phyloP scores from a whole-genome alignment of 2,888 invertebrate species.

The Hyposoter didymator region DNA sequence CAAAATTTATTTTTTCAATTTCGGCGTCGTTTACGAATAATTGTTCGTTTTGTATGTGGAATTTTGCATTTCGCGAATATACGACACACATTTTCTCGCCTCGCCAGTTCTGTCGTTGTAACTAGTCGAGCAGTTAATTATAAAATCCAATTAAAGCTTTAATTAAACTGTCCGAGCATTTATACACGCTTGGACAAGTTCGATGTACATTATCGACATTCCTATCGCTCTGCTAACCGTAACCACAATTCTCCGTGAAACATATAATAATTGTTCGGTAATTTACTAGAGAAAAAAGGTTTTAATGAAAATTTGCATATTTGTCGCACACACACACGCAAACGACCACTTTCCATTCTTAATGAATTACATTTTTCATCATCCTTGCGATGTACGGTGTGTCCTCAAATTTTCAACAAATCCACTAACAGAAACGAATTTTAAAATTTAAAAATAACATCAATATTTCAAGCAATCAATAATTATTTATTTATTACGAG shows the following conservation, averaged over 20 bases:
- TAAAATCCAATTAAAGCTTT: conserved; percentile 67
- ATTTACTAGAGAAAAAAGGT: background rate
- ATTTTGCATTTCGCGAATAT: conserved; percentile 18
- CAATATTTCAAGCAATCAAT: too few relatives aligned
- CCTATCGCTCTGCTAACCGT: background rate
- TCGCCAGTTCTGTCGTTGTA: conserved; percentile 9
- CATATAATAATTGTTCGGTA: background rate
- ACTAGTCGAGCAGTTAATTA: conserved; percentile 58
- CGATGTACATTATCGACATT: conserved; percentile 54
- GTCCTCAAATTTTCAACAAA: background rate
- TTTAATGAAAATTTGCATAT: conserved; percentile 13
- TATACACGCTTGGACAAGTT: conserved; percentile 40
- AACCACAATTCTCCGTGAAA: conserved; percentile 2
- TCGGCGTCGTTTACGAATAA: background rate
- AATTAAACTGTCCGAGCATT: conserved; percentile 58
- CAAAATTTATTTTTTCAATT: background rate
- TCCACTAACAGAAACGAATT: too few relatives aligned
- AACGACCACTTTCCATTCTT: background rate
- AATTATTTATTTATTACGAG: too few relatives aligned
- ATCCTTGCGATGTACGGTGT: background rate
- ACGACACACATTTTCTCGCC: conserved; percentile 38
- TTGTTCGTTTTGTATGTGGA: conserved; percentile 17
- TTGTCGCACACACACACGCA: background rate
- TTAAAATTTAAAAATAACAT: too few relatives aligned
- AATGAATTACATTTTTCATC: background rate